Evolutionary conservation across 2,113 vertebrate species (phyloP), one percentile per base, ranked within the genome.

Genomic region (Xiphias gladius): DNA sequence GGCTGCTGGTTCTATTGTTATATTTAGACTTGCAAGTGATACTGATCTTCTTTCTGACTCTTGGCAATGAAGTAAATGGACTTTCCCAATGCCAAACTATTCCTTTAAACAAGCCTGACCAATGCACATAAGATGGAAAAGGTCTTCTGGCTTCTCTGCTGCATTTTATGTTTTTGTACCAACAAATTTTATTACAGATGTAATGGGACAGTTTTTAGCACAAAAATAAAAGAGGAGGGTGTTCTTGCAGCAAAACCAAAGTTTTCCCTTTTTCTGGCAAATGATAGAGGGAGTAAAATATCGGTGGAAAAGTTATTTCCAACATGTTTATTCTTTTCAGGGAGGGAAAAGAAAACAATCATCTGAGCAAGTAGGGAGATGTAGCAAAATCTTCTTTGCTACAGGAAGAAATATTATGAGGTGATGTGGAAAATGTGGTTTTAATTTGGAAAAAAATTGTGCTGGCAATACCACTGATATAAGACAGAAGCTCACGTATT

Each of bases 261-360:
- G 4, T 2, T 62, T 55, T 61, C 3, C 30, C 11, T 39, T 43
- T 7, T 59, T 77, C 54, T 48, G 59, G 39, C 39, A 68, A 73
- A 61, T 32, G 3, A 61, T 32, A 68, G 28, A 77, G 3, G n/a
- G 22, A 46, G 30, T 50, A 7, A 68, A 83, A 50, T 41, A 65
- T 70, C 2, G 28, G 28, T 76, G 76, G 17, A 52, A 83, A 80
- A 76, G 63, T 24, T 0, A 57, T 26, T 61, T 59, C 12, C 24
- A 57, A n/a, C 12, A 32, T 76, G 59, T 80, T 88, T 75, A 76
- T 68, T 71, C 20, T 65, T 46, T 41, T 52, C 57, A 73, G 65
- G 57, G 32, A 76, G 41, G 26, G 2, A 46, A 65, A 12, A 41
- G 55, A 77, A 66, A 81, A 30, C 19, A 63, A 63, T 72, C 22